A percentile compares a stretch with the other conserved stretches of the same genome.
These are phyloP conservation scores for Natator depressus DNA, from an alignment of 2,113 vertebrate genomes.

Conservation along the genomic window DNA sequence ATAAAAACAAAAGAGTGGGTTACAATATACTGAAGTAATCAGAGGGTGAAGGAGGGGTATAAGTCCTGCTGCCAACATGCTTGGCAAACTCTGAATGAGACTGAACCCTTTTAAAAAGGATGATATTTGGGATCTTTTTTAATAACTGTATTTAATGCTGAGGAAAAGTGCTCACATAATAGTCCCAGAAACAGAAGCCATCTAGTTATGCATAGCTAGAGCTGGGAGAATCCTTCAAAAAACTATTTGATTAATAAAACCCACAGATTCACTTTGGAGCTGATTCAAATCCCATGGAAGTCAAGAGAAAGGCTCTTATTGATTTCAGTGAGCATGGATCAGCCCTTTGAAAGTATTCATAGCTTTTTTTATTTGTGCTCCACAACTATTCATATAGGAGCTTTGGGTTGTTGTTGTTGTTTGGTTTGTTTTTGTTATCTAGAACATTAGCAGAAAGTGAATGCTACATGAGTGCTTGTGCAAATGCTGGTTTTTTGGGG, in stretches of 20 bases:
- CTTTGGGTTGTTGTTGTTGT: not conserved
- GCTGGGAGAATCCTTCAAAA: constrained; percentile 25
- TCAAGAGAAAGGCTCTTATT: not conserved
- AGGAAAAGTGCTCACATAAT: constrained; percentile 6
- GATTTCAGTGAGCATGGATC: not conserved
- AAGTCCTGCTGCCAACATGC: not conserved
- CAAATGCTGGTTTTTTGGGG: rapidly evolving
- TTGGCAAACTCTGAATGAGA: not conserved
- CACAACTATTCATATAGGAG: not conserved
- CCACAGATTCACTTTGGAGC: not conserved
- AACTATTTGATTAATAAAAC: not conserved
- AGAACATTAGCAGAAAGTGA: not conserved
- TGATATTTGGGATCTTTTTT: constrained; percentile 28
- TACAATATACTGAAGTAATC: not conserved
- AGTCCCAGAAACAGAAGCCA: not conserved
- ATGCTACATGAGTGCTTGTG: not conserved
- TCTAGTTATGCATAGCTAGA: not conserved
- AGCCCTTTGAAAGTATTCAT: not conserved
- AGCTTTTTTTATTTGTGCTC: not conserved
- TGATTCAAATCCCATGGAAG: not conserved
- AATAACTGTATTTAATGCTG: constrained; percentile 46
- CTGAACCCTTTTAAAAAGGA: constrained; percentile 18
- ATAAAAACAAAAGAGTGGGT: constrained; percentile 51
- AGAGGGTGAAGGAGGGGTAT: constrained; percentile 11
- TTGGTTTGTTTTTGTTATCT: too few species aligned